A percentile compares a stretch with the other conserved stretches of the same genome.
Conservation (phyloP, 1,140 invertebrate genomes). For the Ridgeia piscesae region DNA sequence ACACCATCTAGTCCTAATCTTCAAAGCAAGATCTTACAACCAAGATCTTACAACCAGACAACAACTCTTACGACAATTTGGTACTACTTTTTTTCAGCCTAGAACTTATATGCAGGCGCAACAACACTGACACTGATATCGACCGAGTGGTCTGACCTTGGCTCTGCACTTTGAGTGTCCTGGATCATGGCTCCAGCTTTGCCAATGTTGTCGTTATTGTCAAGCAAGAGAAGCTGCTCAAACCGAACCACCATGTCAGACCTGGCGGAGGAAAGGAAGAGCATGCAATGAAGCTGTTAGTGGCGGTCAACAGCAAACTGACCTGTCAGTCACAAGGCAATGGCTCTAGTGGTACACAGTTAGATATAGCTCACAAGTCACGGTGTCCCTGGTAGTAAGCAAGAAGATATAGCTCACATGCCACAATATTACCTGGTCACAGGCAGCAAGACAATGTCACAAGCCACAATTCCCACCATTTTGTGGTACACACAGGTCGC, state of each 20-base stretch:
- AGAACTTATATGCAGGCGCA: neutral
- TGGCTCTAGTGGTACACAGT: too few species aligned
- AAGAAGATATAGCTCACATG: too few species aligned
- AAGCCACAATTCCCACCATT: too few species aligned
- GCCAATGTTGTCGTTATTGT: constrained; percentile 1
- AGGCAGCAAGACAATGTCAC: too few species aligned
- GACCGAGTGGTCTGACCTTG: neutral
- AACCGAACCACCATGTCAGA: neutral
- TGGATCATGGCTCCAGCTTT: neutral
- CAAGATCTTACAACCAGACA: neutral
- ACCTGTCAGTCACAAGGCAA: too few species aligned
- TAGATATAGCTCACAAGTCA: too few species aligned
- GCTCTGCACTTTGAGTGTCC: neutral
- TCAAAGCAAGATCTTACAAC: too few species aligned
- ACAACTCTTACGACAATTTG: neutral
- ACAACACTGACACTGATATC: neutral
- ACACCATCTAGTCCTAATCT: too few species aligned
- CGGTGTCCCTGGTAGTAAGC: too few species aligned
- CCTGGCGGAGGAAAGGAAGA: neutral
- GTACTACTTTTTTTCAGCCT: neutral
- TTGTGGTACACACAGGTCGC: neutral
- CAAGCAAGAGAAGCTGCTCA: neutral
- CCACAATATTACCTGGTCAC: too few species aligned
- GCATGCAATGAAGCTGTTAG: neutral
- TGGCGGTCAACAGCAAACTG: neutral